Evolutionary conservation across 2,888 invertebrate genomes (phyloP).

Genomic region (Phortica okadai): DNA sequence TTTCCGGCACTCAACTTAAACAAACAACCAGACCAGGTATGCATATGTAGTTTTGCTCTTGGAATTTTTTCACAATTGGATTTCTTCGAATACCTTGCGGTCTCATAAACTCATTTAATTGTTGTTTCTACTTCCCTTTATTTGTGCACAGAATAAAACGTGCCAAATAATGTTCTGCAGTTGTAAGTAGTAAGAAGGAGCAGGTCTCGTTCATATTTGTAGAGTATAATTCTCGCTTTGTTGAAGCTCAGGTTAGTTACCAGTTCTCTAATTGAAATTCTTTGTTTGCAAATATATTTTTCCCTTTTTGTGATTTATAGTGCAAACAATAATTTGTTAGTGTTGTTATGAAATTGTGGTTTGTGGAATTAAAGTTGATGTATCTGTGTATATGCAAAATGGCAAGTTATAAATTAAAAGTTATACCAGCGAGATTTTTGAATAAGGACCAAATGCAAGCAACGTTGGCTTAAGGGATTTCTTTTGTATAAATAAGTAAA

Average conservation of each 20-base stretch:
- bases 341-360: not conserved
- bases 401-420: too few relatives aligned
- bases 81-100: not conserved
- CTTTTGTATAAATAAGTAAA: too few relatives aligned
- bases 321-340: conserved; percentile 10
- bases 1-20: not conserved
- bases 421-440: too few relatives aligned
- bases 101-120: conserved; percentile 10
- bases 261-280: conserved; percentile 3
- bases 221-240: not conserved
- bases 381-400: too few relatives aligned
- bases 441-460: too few relatives aligned
- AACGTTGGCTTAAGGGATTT: too few relatives aligned
- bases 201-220: not conserved
- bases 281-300: conserved; percentile 21
- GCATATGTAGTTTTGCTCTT: not conserved
- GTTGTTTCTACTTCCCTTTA: not conserved
- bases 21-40: not conserved
- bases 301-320: not conserved
- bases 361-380: too few relatives aligned
- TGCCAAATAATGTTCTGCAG: too few relatives aligned
- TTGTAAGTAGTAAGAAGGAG: not conserved
- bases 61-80: not conserved
- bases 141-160: not conserved
- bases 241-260: not conserved